A percentile compares a stretch with the other conserved stretches of the same genome.
These are phyloP conservation scores for Colossoma macropomum DNA, from an alignment of 2,113 vertebrate species.

Conservation along the genomic window DNA sequence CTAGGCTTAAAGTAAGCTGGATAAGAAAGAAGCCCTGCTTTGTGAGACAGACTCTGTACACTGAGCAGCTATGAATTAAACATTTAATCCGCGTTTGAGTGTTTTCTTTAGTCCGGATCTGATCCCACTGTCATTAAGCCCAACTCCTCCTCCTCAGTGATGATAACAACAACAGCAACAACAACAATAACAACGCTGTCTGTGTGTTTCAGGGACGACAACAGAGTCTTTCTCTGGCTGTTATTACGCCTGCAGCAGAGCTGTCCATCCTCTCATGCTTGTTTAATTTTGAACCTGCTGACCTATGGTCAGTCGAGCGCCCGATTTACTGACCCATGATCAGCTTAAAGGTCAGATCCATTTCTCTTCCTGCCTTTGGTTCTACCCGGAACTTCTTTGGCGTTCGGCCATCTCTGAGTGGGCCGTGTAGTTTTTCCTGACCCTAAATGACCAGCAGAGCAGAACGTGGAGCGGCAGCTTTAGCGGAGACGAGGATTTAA, in stretches of 20 bases:
- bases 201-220: conserved; percentile 15
- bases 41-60: too few relatives aligned
- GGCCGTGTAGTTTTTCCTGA: not conserved
- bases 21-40: too few relatives aligned
- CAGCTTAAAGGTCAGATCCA: not conserved
- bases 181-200: not conserved
- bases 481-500: not conserved
- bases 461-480: not conserved
- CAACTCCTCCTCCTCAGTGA: too few relatives aligned
- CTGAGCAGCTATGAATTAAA: too few relatives aligned
- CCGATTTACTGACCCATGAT: too few relatives aligned
- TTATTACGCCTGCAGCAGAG: not conserved
- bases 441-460: not conserved
- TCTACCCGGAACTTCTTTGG: not conserved
- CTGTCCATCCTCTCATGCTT: not conserved
- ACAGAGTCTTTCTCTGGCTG: not conserved
- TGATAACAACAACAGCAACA: not conserved
- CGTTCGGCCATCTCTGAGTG: not conserved
- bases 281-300: not conserved
- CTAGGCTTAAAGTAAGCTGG: too few relatives aligned
- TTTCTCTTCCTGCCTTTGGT: not conserved
- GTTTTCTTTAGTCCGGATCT: too few relatives aligned
- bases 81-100: too few relatives aligned
- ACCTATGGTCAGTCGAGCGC: not conserved
- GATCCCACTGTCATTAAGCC: too few relatives aligned